Evolutionary conservation across 2,113 vertebrate species (phyloP).

Genomic region (Ophiodon elongatus): DNA sequence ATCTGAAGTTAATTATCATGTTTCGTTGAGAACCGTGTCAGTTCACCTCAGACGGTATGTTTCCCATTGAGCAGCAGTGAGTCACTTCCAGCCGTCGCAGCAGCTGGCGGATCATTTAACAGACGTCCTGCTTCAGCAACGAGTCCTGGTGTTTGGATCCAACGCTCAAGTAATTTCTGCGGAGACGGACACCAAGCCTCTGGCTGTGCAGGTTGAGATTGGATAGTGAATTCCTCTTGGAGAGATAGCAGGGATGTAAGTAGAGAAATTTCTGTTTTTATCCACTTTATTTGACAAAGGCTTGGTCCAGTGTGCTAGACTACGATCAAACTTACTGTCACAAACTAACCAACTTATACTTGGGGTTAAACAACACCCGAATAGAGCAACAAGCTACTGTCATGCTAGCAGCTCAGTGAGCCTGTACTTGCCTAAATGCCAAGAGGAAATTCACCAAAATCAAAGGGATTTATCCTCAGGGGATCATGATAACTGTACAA

Average conservation of each 20-base stretch:
- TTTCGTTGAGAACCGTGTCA: constrained; percentile 26
- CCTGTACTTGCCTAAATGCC: background rate
- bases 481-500: background rate
- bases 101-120: constrained; percentile 45
- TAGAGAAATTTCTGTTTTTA: background rate
- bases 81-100: constrained; percentile 33
- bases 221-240: background rate
- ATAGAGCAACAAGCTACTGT: background rate
- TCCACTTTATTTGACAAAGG: background rate
- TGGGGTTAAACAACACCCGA: background rate
- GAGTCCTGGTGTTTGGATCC: background rate
- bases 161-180: background rate
- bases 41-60: constrained; percentile 19
- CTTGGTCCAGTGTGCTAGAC: background rate
- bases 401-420: background rate
- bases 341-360: background rate
- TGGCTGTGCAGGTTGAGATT: constrained; percentile 31
- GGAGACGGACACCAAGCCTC: background rate
- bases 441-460: background rate
- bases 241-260: background rate
- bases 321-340: background rate
- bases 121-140: background rate
- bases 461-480: background rate
- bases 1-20: constrained; percentile 17
- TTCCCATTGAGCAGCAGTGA: constrained; percentile 32